Percentiles rank a stretch among this genome's conserved stretches.
Evolutionary conservation across 2,797 vertebrate species (phyloP).

Genomic region (Pelochelys cantorii): DNA sequence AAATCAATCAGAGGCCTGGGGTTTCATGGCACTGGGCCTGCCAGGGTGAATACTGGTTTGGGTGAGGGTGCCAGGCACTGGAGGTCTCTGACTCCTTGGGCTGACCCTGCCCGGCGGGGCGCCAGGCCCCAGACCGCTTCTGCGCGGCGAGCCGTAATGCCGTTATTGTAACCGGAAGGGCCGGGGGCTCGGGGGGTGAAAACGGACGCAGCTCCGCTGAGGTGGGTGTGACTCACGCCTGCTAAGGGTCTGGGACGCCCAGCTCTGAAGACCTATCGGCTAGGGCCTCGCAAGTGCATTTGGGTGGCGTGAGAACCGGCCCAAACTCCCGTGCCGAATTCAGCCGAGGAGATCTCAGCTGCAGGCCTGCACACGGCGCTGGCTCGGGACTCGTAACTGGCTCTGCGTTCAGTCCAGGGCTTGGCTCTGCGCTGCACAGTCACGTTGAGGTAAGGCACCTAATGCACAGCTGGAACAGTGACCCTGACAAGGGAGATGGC

Average conservation of each 20-base stretch:
- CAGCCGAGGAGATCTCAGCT: neutral
- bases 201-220: neutral
- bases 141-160: no score
- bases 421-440: no score
- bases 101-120: no score
- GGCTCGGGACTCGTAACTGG: neutral
- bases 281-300: neutral
- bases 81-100: neutral
- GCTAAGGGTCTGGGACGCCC: neutral
- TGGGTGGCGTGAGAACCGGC: neutral
- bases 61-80: no score
- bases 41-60: neutral
- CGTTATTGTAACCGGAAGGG: neutral
- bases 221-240: neutral
- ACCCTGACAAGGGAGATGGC: no score
- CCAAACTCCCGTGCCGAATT: neutral
- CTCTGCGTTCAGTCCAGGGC: neutral
- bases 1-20: neutral
- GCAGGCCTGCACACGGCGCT: neutral
- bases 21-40: neutral
- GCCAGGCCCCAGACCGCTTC: no score
- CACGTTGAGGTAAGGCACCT: no score
- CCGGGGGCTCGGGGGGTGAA: neutral
- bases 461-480: no score
- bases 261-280: neutral